Percentiles rank a stretch among this genome's conserved stretches.
These are phyloP conservation scores for Valencia hispanica DNA, from an alignment of 2,797 vertebrate species.

Conservation along the genomic window DNA sequence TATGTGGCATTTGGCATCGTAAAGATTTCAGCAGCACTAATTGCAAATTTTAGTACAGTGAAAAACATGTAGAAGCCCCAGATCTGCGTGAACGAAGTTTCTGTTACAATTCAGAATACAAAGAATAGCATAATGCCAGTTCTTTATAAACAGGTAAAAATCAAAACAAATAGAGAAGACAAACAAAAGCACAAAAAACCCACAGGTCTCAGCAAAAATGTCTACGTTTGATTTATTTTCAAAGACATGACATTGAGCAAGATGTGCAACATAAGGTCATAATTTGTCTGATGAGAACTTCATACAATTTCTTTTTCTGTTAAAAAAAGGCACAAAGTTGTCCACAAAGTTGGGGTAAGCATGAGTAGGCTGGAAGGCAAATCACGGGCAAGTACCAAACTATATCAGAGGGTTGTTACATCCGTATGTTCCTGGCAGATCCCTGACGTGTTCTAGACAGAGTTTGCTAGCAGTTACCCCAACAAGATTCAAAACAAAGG, in stretches of 20 bases:
- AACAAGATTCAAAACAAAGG: no score
- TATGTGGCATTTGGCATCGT: not conserved
- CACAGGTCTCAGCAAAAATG: not conserved
- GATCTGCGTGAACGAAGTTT: not conserved
- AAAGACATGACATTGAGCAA: no score
- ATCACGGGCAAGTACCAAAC: no score
- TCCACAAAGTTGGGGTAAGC: not conserved
- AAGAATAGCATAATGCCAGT: no score
- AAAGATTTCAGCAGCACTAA: not conserved
- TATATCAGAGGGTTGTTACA: no score
- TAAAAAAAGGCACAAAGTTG: no score
- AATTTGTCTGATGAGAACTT: not conserved
- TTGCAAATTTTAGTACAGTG: not conserved
- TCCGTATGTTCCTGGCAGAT: no score
- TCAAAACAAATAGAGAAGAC: not conserved
- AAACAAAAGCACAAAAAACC: not conserved
- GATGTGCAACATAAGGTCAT: no score
- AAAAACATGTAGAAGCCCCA: not conserved
- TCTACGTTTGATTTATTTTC: not conserved
- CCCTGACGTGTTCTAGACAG: no score
- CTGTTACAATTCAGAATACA: not conserved
- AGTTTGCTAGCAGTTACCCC: no score
- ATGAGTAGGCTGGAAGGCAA: not conserved
- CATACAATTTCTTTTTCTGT: not conserved
- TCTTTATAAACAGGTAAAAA: not conserved